A percentile compares a stretch with the other conserved stretches of the same genome.
Evolutionary conservation across 2,113 vertebrate genomes (phyloP).

Genomic region (Siphamia tubifer): DNA sequence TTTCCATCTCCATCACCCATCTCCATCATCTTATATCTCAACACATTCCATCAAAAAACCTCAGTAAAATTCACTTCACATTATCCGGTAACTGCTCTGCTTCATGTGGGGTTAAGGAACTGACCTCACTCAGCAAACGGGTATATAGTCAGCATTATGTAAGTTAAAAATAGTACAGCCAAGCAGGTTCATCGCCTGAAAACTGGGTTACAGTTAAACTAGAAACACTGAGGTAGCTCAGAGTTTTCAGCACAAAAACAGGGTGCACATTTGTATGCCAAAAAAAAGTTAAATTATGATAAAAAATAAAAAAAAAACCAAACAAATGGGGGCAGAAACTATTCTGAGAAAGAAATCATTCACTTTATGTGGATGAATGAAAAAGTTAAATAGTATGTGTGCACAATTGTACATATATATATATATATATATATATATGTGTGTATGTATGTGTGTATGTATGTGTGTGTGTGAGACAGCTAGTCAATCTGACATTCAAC

Average conservation of each 20-base stretch:
- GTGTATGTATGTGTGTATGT: neutral
- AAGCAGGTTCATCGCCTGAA: neutral
- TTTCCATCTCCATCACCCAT: neutral
- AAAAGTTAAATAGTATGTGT: neutral
- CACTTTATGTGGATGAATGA: neutral
- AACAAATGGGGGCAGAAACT: neutral
- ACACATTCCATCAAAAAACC: neutral
- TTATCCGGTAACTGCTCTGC: neutral
- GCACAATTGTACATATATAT: neutral
- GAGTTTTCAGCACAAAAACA: neutral
- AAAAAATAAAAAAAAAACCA: neutral
- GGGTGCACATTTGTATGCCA: neutral
- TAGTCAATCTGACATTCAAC: constrained; percentile 65
- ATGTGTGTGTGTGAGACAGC: constrained; percentile 22
- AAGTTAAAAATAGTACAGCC: neutral
- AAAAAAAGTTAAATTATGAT: neutral
- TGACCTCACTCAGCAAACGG: neutral
- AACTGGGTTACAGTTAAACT: too few species aligned
- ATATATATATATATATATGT: neutral
- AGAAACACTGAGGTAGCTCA: neutral
- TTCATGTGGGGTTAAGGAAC: neutral
- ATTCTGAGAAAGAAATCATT: neutral
- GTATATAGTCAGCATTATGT: too few species aligned
- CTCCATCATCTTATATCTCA: neutral
- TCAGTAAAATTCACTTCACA: neutral